Evolutionary conservation across 2,888 invertebrate species (phyloP), one percentile per base, ranked within the genome.

Genomic region (Pollenia griseotomentosa): DNA sequence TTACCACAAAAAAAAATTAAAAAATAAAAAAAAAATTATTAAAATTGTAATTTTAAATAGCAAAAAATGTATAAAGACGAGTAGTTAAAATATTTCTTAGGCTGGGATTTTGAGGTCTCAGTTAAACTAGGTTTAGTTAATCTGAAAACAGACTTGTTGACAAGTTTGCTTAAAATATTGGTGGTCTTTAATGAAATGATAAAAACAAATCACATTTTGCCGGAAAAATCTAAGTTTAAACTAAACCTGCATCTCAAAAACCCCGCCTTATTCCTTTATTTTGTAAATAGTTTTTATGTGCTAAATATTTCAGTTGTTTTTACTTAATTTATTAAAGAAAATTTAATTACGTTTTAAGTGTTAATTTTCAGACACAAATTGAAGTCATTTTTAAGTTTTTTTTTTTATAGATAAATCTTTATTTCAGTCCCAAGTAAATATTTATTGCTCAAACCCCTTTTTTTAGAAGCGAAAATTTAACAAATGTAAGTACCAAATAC

Each of bases 61-160:
- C 57, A 88, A 88, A 89, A 88, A 88, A 88, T 78, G 88, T 88
- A 75, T 73, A 89, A 89, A 89, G 33, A 48, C 10, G 85, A 87
- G 84, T 83, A 85, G 84, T 85, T 82, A 84, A 87, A 88, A 84
- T 84, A 71, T 88, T 80, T 61, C 63, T 57, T 2, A 23, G 23
- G 23, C 23, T 23, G 23, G 23, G 23, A 2, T 23, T 23, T 23
- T 23, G 2, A 23, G 23, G 2, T 23, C 23, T 23, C 23, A 23
- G 23, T 23, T 23, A 23, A 23, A 2, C 23, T 23, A 23, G 2
- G 23, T 23, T 23, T 23, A 23, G 23, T 23, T 23, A 23, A 23
- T 2, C 23, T 23, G 23, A 23, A 23, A 23, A 23, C 23, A 23
- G 23, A 23, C 2, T 19, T 19, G 19, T 19, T 19, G 19, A 19